Conservation (phyloP, 2,888 invertebrate genomes). For the Cactoblastis cactorum region DNA sequence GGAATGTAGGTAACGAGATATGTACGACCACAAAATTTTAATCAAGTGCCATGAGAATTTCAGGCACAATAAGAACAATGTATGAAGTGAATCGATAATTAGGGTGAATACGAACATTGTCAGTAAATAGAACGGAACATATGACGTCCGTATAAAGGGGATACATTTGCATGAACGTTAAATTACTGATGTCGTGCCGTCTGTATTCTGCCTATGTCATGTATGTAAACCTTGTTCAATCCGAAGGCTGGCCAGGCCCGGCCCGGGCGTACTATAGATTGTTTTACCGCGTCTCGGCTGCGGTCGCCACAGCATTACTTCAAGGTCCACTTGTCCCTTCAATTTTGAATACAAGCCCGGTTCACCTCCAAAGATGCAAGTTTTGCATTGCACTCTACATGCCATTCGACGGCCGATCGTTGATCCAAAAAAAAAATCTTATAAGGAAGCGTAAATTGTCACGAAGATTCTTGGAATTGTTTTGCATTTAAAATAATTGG, state of each 20-base stretch:
- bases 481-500: slow-evolving; percentile 1
- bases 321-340: slow-evolving; percentile 64
- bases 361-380: slow-evolving; percentile 59
- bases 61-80: slow-evolving; percentile 21
- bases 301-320: slow-evolving; percentile 42
- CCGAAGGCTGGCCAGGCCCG: slow-evolving; percentile 41
- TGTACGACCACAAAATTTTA: slow-evolving; percentile 23
- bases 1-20: slow-evolving; percentile 28
- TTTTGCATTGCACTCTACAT: slow-evolving; percentile 36
- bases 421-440: slow-evolving; percentile 34
- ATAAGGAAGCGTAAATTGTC: slow-evolving; percentile 41
- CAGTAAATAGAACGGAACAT: slow-evolving; percentile 17
- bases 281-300: slow-evolving; percentile 46
- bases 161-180: slow-evolving; percentile 40
- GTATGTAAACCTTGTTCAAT: slow-evolving; percentile 49
- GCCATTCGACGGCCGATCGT: slow-evolving; percentile 28
- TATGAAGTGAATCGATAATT: not conserved
- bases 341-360: slow-evolving; percentile 51
- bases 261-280: slow-evolving; percentile 30
- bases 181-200: slow-evolving; percentile 32
- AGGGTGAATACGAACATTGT: not conserved
- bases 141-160: slow-evolving; percentile 38
- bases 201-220: slow-evolving; percentile 37
- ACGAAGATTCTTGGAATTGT: slow-evolving; percentile 14
- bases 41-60: slow-evolving; percentile 27